Evolutionary conservation across 2,888 invertebrate genomes (phyloP).

Genomic region (Heliconius ismenius): DNA sequence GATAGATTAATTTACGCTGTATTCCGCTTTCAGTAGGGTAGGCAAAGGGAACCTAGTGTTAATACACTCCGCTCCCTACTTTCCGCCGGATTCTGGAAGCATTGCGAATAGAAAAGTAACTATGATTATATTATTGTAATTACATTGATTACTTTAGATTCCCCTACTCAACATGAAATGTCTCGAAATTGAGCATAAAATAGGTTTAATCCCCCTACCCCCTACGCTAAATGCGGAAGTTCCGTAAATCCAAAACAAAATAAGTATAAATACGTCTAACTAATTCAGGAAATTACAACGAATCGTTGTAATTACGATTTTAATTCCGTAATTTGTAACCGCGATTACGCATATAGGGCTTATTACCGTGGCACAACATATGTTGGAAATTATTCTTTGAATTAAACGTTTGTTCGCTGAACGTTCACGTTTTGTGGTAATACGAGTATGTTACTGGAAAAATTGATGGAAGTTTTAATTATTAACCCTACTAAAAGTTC

Average conservation of each 20-base stretch:
- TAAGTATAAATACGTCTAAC: background rate
- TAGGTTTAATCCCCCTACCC: too few relatives aligned
- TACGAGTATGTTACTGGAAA: background rate
- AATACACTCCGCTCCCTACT: too few relatives aligned
- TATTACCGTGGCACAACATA: slow-evolving; percentile 40
- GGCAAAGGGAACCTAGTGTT: too few relatives aligned
- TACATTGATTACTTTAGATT: too few relatives aligned
- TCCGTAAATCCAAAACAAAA: background rate
- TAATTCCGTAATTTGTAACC: slow-evolving; percentile 27
- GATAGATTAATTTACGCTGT: too few relatives aligned
- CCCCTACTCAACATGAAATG: background rate
- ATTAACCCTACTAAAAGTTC: too few relatives aligned
- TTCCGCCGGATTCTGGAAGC: too few relatives aligned
- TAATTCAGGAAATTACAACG: slow-evolving; percentile 9
- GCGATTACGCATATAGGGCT: slow-evolving; percentile 34
- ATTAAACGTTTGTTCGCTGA: slow-evolving; percentile 40
- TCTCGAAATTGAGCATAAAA: background rate
- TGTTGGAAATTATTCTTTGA: slow-evolving; percentile 44
- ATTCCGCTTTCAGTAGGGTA: too few relatives aligned
- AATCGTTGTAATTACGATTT: slow-evolving; percentile 26
- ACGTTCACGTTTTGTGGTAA: slow-evolving; percentile 1
- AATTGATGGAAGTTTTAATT: too few relatives aligned
- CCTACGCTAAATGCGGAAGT: background rate
- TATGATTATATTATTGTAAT: too few relatives aligned
- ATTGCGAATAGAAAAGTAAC: too few relatives aligned